phyloP scores from a whole-genome alignment of 1,140 invertebrate species.

The Radopholus similis region DNA sequence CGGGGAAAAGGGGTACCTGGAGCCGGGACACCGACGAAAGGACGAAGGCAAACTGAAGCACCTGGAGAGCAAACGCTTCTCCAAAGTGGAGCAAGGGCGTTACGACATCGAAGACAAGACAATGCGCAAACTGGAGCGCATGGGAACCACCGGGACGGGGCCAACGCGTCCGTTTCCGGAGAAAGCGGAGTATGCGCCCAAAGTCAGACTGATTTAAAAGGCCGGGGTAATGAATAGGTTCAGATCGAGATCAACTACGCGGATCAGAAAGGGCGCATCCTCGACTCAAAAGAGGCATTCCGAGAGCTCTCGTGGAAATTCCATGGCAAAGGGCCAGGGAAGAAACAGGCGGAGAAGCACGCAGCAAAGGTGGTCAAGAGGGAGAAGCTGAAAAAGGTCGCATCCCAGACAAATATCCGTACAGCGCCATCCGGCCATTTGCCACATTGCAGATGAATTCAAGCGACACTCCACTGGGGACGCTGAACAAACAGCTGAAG shows the following conservation, averaged over 20 bases:
- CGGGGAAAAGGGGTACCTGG: constrained; percentile 86
- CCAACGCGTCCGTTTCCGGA: constrained; percentile 88
- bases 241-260: constrained; percentile 90
- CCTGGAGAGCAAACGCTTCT: constrained; percentile 85
- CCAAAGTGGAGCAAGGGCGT: constrained; percentile 63
- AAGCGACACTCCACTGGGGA: constrained; percentile 91
- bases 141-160: constrained; percentile 72
- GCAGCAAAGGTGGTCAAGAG: constrained; percentile 91
- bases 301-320: constrained; percentile 67
- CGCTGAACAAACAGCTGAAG: constrained; percentile 84
- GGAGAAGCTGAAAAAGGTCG: constrained; percentile 81
- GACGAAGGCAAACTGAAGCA: constrained; percentile 76
- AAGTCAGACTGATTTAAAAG: constrained; percentile 59
- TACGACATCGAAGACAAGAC: constrained; percentile 76
- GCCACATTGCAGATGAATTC: too few relatives aligned
- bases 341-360: constrained; percentile 95
- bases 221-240: background rate
- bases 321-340: constrained; percentile 97
- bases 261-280: constrained; percentile 83
- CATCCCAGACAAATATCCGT: too few relatives aligned
- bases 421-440: too few relatives aligned
- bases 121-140: constrained; percentile 62
- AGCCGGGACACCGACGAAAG: constrained; percentile 67
- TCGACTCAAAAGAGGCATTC: constrained; percentile 94
- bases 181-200: constrained; percentile 85